Evolutionary conservation across 2,113 vertebrate genomes (phyloP).

Genomic region (Sceloporus tristichus): DNA sequence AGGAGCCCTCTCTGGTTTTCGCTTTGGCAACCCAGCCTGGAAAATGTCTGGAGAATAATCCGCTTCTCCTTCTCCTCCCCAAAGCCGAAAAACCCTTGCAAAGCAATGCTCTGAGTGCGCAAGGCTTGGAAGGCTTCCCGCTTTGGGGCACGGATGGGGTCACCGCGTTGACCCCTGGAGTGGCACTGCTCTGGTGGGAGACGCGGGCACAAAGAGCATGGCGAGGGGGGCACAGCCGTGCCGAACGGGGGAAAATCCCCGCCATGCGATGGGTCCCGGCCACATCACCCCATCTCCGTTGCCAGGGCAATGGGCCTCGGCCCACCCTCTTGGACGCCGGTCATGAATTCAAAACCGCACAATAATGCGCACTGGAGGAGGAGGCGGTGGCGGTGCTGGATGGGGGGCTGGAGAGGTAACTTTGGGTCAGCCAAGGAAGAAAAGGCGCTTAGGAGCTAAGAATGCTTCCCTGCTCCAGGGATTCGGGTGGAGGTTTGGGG

Average conservation of each 20-base stretch:
- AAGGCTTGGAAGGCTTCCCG: background rate
- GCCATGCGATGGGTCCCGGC: conserved; percentile 75
- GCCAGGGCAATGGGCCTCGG: conserved; percentile 73
- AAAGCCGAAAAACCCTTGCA: no score
- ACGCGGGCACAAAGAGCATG: conserved; percentile 12
- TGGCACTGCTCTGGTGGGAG: no score
- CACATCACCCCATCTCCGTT: conserved; percentile 78
- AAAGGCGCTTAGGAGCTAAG: background rate
- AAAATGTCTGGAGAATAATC: no score
- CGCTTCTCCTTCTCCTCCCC: no score
- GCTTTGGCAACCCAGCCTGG: no score
- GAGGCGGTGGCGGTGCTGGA: conserved; percentile 53
- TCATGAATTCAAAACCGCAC: background rate
- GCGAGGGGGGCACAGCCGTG: background rate
- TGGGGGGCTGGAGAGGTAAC: conserved; percentile 66
- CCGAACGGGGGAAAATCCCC: conserved; percentile 2
- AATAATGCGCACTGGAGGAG: background rate
- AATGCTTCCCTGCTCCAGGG: no score
- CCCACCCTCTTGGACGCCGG: conserved; percentile 61
- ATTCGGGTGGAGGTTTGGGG: no score
- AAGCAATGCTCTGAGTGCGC: background rate
- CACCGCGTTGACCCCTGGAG: conserved; percentile 68
- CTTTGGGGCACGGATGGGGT: conserved; percentile 53
- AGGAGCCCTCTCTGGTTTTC: no score
- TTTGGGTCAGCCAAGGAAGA: conserved; percentile 66